These are phyloP conservation scores for Drosophila lini DNA, from an alignment of 1,140 invertebrate genomes.

Conservation along the genomic window DNA sequence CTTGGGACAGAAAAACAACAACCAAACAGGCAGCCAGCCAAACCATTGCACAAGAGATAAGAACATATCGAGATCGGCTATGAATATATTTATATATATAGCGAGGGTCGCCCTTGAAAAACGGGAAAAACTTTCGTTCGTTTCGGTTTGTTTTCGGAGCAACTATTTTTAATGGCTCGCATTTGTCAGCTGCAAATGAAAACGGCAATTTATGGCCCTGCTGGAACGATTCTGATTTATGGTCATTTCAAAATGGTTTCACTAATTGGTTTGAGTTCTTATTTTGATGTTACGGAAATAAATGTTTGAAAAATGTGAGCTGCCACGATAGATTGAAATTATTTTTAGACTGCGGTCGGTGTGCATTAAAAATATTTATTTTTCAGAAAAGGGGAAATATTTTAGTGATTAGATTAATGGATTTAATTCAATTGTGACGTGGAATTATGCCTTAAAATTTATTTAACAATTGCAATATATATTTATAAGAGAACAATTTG, in stretches of 20 bases:
- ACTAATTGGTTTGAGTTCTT: conserved; percentile 41
- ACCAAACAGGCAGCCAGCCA: background rate
- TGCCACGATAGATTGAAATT: conserved; percentile 14
- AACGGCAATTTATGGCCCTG: conserved; percentile 37
- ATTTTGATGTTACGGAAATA: conserved; percentile 21
- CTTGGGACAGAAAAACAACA: conserved; percentile 15
- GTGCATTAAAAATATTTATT: background rate
- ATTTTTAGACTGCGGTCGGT: conserved; percentile 2
- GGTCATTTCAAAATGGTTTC: conserved; percentile 37
- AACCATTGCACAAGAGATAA: conserved; percentile 35
- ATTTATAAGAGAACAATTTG: too few species aligned
- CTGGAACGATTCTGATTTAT: conserved; percentile 30
- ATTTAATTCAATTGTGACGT: background rate
- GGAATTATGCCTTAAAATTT: background rate
- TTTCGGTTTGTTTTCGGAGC: conserved; percentile 8
- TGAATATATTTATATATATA: conserved; percentile 11
- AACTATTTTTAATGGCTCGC: conserved; percentile 45
- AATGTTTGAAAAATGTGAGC: conserved; percentile 9
- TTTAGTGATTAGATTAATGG: background rate
- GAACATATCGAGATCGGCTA: conserved; percentile 21
- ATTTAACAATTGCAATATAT: background rate
- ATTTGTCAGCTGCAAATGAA: conserved; percentile 49
- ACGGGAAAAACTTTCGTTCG: conserved; percentile 9
- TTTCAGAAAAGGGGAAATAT: background rate
- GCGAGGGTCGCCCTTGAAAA: conserved; percentile 41